Evolutionary conservation across 37 sponge, comb jelly and placozoan species (phyloP).

Genomic region (Oscarella lobularis): DNA sequence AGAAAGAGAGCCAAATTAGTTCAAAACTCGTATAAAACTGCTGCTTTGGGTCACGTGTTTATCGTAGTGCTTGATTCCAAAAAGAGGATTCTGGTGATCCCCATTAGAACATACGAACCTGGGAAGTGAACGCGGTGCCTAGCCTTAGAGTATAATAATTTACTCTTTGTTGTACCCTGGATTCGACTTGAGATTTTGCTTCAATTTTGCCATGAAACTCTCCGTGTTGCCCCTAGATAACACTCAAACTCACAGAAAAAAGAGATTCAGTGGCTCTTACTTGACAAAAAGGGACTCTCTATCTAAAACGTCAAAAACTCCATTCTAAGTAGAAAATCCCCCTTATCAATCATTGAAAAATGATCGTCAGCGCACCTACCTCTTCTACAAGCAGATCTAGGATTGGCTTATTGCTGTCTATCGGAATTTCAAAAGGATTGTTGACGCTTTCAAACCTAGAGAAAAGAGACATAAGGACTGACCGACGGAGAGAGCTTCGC

Average conservation of each 20-base stretch:
- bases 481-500: no score
- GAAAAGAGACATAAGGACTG: no score
- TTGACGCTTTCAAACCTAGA: background rate
- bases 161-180: no score
- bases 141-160: no score
- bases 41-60: no score
- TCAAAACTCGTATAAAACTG: no score
- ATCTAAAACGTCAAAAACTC: background rate
- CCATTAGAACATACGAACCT: no score
- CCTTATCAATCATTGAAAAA: background rate
- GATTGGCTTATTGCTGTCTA: background rate
- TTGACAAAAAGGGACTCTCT: background rate
- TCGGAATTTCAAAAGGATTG: background rate
- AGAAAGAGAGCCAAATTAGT: background rate
- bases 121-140: no score
- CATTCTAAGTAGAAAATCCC: background rate
- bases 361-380: background rate
- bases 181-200: no score
- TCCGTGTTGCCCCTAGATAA: background rate
- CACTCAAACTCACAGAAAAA: background rate
- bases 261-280: background rate
- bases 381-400: background rate
- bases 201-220: background rate
- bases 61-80: background rate
- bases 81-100: no score